Percentiles rank a stretch among this genome's conserved stretches.
These are phyloP conservation scores for Pica pica DNA, from an alignment of 2,113 vertebrate genomes.

Conservation along the genomic window DNA sequence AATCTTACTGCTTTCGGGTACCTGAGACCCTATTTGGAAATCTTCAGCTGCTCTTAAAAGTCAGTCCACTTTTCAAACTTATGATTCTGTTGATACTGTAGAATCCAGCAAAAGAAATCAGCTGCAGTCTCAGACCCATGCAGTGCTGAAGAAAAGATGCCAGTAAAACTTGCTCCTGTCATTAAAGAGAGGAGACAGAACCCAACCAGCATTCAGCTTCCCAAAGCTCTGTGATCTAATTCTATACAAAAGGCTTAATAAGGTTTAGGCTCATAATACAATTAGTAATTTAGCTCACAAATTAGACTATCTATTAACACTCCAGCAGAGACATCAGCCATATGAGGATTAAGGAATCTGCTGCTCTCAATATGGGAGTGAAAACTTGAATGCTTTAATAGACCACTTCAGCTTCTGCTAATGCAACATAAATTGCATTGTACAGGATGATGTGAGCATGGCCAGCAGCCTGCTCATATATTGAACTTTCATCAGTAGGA, in stretches of 20 bases:
- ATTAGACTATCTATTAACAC: conserved; percentile 79
- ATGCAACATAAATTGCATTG: not conserved
- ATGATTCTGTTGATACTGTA: not conserved
- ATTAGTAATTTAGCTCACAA: conserved; percentile 79
- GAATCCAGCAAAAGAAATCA: not conserved
- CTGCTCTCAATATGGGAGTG: not conserved
- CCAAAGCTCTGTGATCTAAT: conserved; percentile 69
- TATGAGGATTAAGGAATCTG: conserved; percentile 48
- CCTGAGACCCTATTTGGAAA: not conserved
- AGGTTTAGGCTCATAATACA: conserved; percentile 76
- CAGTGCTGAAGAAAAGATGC: not conserved
- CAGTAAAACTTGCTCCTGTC: not conserved
- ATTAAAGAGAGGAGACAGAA: not conserved
- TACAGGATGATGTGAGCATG: not conserved
- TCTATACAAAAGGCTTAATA: conserved; percentile 74
- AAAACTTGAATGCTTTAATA: not conserved
- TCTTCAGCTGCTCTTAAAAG: not conserved
- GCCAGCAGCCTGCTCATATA: not conserved
- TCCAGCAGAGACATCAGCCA: conserved; percentile 52
- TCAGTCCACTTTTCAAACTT: not conserved
- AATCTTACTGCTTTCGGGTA: not conserved
- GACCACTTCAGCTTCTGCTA: not conserved
- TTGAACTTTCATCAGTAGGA: not conserved
- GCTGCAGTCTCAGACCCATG: not conserved
- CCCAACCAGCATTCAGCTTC: conserved; percentile 9